phyloP scores from a whole-genome alignment of 2,113 vertebrate genomes.

The Balaeniceps rex region DNA sequence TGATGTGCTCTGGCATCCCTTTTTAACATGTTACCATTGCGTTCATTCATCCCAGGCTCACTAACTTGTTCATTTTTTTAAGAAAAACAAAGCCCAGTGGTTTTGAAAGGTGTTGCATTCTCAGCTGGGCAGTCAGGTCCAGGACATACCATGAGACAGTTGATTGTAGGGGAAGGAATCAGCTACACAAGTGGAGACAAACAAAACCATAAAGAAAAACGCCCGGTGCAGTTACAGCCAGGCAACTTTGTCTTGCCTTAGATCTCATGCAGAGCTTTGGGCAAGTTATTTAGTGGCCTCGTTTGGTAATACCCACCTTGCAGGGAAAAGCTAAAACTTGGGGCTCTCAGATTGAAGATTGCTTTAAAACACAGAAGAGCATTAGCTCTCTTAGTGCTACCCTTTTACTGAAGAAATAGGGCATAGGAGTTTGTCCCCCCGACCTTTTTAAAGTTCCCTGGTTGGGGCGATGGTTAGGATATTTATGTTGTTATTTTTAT shows the following conservation, averaged over 20 bases:
- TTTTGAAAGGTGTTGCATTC: background rate
- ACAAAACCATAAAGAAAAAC: background rate
- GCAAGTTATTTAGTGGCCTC: background rate
- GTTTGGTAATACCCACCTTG: background rate
- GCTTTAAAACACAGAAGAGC: background rate
- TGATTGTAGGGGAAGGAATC: background rate
- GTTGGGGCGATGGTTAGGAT: background rate
- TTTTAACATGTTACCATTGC: background rate
- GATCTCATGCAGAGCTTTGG: background rate
- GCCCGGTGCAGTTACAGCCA: background rate
- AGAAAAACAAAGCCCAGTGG: background rate
- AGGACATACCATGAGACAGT: fast-evolving
- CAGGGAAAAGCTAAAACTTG: background rate
- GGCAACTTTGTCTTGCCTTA: background rate
- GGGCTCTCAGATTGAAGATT: background rate
- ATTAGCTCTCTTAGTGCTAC: background rate
- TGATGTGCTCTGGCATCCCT: background rate
- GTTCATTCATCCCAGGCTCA: background rate
- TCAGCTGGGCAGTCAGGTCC: background rate
- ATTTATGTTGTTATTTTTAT: background rate
- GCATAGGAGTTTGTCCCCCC: background rate
- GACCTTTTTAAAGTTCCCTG: background rate
- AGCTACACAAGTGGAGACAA: background rate
- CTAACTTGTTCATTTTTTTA: background rate
- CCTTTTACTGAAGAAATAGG: background rate